Evolutionary conservation across 2,797 vertebrate genomes (phyloP).

Genomic region (Anisognathus igniventris): DNA sequence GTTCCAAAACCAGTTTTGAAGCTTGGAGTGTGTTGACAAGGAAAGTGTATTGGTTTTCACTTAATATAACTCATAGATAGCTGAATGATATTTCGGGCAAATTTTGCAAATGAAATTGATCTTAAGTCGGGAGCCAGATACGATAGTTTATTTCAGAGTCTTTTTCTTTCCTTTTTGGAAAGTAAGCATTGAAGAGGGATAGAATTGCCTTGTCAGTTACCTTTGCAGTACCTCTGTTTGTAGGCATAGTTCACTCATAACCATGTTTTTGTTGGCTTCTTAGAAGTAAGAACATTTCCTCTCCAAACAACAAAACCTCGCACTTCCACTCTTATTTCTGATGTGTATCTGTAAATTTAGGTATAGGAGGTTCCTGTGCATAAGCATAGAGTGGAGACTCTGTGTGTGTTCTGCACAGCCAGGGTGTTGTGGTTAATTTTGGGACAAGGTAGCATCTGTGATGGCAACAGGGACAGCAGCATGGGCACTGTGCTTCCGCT

Average conservation of each 20-base stretch:
- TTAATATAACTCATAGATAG: not conserved
- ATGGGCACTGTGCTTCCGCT: not conserved
- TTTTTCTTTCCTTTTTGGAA: not conserved
- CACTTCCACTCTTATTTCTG: not conserved
- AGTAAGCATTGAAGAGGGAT: not conserved
- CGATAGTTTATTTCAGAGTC: not conserved
- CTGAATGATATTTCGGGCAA: not conserved
- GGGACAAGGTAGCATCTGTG: constrained; percentile 9
- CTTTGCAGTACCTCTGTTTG: not conserved
- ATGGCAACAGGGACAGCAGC: not conserved
- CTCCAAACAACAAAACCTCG: not conserved
- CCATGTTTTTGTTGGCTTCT: constrained; percentile 23
- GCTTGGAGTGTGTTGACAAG: not conserved
- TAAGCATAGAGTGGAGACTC: not conserved
- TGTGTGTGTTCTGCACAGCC: not conserved
- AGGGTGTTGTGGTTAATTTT: not conserved
- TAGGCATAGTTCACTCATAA: constrained; percentile 7
- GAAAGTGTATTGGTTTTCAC: not conserved
- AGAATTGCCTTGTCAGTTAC: not conserved
- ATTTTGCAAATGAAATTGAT: not conserved
- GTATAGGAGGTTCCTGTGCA: not conserved
- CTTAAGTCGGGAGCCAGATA: not conserved
- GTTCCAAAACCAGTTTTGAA: not conserved
- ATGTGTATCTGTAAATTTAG: not conserved
- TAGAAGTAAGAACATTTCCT: constrained; percentile 13